phyloP scores from a whole-genome alignment of 2,797 vertebrate species.

The Apodemus agrarius region DNA sequence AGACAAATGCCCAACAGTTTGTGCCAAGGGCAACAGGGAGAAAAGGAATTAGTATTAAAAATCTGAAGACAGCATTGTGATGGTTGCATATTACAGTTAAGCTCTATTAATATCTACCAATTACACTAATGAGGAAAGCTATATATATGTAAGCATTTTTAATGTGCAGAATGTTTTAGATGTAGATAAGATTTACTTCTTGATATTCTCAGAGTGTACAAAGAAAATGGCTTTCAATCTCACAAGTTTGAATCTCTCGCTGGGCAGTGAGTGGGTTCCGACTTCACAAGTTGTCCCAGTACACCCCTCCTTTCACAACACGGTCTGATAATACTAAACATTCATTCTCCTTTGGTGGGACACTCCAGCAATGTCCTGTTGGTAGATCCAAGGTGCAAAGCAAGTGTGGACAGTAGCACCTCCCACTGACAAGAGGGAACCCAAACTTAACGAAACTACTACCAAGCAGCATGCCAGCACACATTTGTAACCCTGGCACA shows the following conservation, averaged over 20 bases:
- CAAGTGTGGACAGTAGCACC: not conserved
- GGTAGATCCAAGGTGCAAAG: not conserved
- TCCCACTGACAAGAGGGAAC: not conserved
- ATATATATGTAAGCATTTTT: not conserved
- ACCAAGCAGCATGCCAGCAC: not conserved
- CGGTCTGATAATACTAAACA: not conserved
- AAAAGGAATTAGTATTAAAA: not conserved
- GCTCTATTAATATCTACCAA: not conserved
- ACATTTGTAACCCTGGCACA: not conserved
- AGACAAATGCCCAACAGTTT: not conserved
- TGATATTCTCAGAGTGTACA: not conserved
- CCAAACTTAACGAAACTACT: not conserved
- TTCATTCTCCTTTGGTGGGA: not conserved
- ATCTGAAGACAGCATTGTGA: not conserved
- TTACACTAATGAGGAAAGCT: not conserved
- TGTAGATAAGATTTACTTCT: not conserved
- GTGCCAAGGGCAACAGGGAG: not conserved
- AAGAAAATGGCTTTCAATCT: not conserved
- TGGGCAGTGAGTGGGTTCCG: not conserved
- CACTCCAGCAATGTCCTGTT: not conserved
- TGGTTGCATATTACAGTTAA: not conserved
- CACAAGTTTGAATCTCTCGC: not conserved
- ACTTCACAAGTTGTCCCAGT: not conserved
- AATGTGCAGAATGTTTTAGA: not conserved
- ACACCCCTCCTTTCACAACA: not conserved